phyloP scores from a whole-genome alignment of 2,797 vertebrate genomes.

The Meda fulgida region DNA sequence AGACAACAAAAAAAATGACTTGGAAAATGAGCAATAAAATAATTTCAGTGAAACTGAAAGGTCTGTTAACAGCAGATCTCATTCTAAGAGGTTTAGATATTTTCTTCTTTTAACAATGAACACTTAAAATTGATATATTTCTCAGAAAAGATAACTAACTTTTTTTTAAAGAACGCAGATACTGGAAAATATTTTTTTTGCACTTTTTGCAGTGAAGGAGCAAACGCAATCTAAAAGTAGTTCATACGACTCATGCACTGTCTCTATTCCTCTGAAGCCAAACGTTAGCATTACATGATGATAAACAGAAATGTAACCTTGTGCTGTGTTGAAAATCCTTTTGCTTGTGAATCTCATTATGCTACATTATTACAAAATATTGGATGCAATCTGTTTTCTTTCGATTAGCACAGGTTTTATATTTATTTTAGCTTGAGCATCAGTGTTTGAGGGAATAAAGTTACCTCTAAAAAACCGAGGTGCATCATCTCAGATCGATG shows the following conservation, averaged over 20 bases:
- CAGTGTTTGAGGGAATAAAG: too few species aligned
- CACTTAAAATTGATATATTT: neutral
- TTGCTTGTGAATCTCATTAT: too few species aligned
- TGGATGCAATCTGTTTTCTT: too few species aligned
- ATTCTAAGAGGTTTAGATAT: neutral
- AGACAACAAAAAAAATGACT: neutral
- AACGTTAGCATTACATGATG: neutral
- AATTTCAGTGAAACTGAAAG: neutral
- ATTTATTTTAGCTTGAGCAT: too few species aligned
- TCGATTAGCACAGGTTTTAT: too few species aligned
- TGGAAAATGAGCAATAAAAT: neutral
- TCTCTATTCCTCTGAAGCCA: neutral
- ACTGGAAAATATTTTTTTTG: neutral
- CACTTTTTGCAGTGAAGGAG: neutral
- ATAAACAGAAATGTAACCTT: too few species aligned
- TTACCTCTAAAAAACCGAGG: too few species aligned
- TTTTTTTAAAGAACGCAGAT: neutral
- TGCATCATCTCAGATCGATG: too few species aligned
- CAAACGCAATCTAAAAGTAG: neutral
- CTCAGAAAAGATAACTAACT: neutral
- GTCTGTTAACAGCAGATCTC: neutral
- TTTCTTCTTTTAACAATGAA: neutral
- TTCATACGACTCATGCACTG: neutral
- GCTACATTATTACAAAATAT: too few species aligned
- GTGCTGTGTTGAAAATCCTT: too few species aligned